phyloP scores from a whole-genome alignment of 2,113 vertebrate genomes.

The human (Homo sapiens) region GRCh38 chr1:70062501-70063000 shows the following conservation, averaged over 20 bases:
- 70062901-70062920: constrained; percentile 8
- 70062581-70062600: not conserved
- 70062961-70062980: not conserved
- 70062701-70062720: not conserved
- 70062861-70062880: constrained; percentile 9
- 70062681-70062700: not conserved
- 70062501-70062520: not conserved
- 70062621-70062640: not conserved
- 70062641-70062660: not conserved
- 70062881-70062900: not conserved
- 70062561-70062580: not conserved
- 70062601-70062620: not conserved
- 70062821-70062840: not conserved
- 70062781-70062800: not conserved
- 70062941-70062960: not conserved
- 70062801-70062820: constrained; percentile 11
- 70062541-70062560: not conserved
- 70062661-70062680: not conserved
- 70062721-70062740: not conserved
- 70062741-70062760: constrained; percentile 4
- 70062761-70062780: not conserved
- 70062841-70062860: not conserved
- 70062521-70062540: not conserved
- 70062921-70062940: constrained; percentile 22
- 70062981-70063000: constrained; percentile 20